A percentile compares a stretch with the other conserved stretches of the same genome.
These are phyloP conservation scores for Drosophila equinoxialis DNA, from an alignment of 1,140 invertebrate genomes.

Conservation along the genomic window DNA sequence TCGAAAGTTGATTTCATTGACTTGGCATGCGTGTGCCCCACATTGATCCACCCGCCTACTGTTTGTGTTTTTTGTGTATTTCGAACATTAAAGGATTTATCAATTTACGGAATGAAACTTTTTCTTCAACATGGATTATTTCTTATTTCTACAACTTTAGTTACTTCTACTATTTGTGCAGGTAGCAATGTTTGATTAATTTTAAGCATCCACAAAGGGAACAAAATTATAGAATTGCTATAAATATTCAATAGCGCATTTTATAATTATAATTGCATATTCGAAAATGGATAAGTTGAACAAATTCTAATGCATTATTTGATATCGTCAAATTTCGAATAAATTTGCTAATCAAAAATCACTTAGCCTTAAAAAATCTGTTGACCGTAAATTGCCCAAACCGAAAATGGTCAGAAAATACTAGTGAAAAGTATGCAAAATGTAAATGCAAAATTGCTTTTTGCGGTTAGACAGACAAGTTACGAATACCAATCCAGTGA, in stretches of 20 bases:
- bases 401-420: constrained; percentile 38
- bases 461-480: constrained; percentile 25
- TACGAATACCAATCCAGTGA: constrained; percentile 24
- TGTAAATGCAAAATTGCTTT: constrained; percentile 54
- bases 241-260: no score
- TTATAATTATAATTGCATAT: no score
- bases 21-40: background rate
- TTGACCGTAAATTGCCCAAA: constrained; percentile 17
- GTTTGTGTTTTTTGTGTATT: constrained; percentile 12
- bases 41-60: background rate
- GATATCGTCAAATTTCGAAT: background rate
- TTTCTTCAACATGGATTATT: constrained; percentile 28
- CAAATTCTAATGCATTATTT: background rate
- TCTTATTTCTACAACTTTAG: constrained; percentile 37
- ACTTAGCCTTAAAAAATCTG: constrained; percentile 16
- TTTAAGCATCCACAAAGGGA: constrained; percentile 4
- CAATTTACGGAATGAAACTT: constrained; percentile 69
- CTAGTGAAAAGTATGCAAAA: constrained; percentile 21
- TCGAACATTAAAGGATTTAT: constrained; percentile 75
- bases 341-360: background rate
- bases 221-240: no score
- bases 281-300: no score
- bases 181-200: constrained; percentile 67
- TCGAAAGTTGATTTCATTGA: constrained; percentile 71
- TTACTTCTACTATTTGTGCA: constrained; percentile 2